phyloP scores from a whole-genome alignment of 2,888 invertebrate species.

The Escarpia spicata region DNA sequence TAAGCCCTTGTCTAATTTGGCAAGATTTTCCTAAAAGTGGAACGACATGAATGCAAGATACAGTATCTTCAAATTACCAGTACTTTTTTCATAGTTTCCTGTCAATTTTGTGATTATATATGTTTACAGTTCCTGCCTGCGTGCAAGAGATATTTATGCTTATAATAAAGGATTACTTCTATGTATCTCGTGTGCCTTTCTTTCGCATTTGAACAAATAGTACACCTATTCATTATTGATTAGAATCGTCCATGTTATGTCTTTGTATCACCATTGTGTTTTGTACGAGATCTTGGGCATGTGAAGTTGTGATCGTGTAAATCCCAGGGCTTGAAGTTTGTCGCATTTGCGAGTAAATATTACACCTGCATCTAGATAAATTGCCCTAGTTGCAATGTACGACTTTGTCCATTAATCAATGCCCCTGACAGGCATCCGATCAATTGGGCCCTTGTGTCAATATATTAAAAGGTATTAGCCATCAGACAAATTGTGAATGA shows the following conservation, averaged over 20 bases:
- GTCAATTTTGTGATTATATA: background rate
- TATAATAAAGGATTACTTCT: slow-evolving; percentile 14
- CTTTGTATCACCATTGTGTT: too few species aligned
- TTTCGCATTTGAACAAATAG: background rate
- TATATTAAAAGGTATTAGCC: too few species aligned
- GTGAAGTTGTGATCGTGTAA: too few species aligned
- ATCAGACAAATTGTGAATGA: too few species aligned
- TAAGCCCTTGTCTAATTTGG: background rate
- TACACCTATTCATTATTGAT: background rate
- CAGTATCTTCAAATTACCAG: background rate
- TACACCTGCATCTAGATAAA: too few species aligned
- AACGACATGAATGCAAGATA: background rate
- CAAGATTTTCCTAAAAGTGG: background rate
- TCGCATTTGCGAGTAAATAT: too few species aligned
- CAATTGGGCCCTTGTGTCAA: too few species aligned
- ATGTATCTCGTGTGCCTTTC: background rate
- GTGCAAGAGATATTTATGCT: slow-evolving; percentile 22
- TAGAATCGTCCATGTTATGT: background rate
- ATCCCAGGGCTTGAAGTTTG: too few species aligned
- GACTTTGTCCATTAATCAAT: too few species aligned
- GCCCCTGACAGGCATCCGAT: too few species aligned
- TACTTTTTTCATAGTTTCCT: background rate
- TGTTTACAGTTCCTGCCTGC: slow-evolving; percentile 1
- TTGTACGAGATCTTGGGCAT: too few species aligned
- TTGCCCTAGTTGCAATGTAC: too few species aligned